A percentile compares a stretch with the other conserved stretches of the same genome.
Evolutionary conservation across 2,113 vertebrate species (phyloP).

Genomic region (Tragelaphus buxtoni): DNA sequence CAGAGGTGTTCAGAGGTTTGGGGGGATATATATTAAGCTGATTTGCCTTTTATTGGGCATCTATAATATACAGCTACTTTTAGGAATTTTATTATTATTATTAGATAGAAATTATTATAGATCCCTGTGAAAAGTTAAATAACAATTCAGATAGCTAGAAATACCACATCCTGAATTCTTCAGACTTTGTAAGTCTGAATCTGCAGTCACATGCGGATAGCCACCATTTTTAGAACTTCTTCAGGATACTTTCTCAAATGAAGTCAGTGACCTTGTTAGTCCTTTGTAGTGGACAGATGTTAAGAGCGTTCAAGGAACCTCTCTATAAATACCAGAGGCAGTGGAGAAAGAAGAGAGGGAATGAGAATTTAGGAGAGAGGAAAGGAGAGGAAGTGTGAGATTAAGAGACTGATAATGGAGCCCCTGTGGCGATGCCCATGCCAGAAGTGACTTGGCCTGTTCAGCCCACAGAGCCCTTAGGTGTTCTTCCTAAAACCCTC

Average conservation of each 20-base stretch:
- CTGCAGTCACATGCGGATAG: not conserved
- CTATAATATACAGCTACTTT: not conserved
- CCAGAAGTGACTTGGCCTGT: not conserved
- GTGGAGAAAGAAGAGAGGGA: not conserved
- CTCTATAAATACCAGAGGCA: not conserved
- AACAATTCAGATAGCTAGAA: not conserved
- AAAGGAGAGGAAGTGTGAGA: not conserved
- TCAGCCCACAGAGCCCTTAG: not conserved
- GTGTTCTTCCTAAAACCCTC: not conserved
- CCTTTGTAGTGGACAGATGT: not conserved
- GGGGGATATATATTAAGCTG: not conserved
- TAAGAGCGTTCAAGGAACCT: not conserved
- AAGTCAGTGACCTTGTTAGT: not conserved
- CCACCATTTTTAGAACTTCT: not conserved
- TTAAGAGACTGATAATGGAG: not conserved
- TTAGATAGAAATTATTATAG: not conserved
- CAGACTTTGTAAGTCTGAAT: not conserved
- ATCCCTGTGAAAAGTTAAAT: not conserved
- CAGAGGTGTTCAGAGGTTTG: not conserved
- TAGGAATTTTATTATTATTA: not conserved
- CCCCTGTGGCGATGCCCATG: not conserved
- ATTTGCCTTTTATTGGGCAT: not conserved
- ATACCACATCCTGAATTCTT: not conserved
- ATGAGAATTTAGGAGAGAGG: not conserved
- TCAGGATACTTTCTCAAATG: not conserved